phyloP scores from a whole-genome alignment of 2,888 invertebrate genomes.

The Drosophila quinaria region DNA sequence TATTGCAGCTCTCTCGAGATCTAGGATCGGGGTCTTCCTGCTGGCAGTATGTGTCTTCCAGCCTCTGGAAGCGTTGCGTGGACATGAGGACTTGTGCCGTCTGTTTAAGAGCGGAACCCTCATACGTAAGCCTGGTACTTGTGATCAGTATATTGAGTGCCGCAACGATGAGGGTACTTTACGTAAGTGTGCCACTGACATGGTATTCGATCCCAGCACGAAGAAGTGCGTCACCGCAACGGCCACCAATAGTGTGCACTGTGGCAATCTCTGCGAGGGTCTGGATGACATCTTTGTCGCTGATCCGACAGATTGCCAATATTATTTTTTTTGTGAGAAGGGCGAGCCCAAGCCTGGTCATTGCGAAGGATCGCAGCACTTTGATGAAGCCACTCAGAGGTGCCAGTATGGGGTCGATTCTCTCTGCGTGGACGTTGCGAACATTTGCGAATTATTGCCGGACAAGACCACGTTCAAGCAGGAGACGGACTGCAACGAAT shows the following conservation, averaged over 20 bases:
- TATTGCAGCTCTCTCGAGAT: conserved; percentile 28
- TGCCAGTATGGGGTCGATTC: conserved; percentile 69
- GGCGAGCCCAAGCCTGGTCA: conserved; percentile 46
- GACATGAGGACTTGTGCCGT: conserved; percentile 62
- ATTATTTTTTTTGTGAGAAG: conserved; percentile 73
- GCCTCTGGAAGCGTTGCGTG: conserved; percentile 14
- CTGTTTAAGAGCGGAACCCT: conserved; percentile 69
- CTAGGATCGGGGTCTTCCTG: conserved; percentile 35
- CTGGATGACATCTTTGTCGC: conserved; percentile 61
- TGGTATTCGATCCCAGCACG: conserved; percentile 56
- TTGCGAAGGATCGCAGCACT: conserved; percentile 63
- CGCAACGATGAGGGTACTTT: conserved; percentile 40
- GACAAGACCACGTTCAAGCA: conserved; percentile 65
- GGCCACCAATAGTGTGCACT: conserved; percentile 52
- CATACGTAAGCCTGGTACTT: conserved; percentile 77
- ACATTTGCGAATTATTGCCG: conserved; percentile 77
- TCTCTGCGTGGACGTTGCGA: conserved; percentile 67
- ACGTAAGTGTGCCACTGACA: conserved; percentile 43
- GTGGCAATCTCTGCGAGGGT: conserved; percentile 72
- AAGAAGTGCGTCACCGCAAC: conserved; percentile 62
- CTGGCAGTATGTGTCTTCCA: conserved; percentile 34
- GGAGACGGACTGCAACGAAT: conserved; percentile 70
- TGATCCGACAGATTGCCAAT: conserved; percentile 72
- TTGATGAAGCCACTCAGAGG: conserved; percentile 66
- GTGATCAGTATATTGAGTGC: conserved; percentile 78